Evolutionary conservation across 2,113 vertebrate species (phyloP).

Genomic region (Aramus guarauna): DNA sequence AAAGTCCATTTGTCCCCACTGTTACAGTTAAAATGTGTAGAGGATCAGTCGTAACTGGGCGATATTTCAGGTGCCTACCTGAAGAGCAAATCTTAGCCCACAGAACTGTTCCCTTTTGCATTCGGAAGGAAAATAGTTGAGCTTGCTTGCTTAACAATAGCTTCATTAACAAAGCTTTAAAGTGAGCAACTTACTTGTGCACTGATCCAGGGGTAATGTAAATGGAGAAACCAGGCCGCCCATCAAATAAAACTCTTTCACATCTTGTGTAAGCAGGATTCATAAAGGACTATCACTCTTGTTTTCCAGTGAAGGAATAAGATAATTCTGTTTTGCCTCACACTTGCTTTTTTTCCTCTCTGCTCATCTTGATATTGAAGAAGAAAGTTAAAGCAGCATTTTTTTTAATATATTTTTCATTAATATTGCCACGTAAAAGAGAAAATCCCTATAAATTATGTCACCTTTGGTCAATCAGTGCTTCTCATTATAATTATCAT

Average conservation of each 20-base stretch:
- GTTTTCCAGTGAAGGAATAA: background rate
- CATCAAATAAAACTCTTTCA: background rate
- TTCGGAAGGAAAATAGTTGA: constrained; percentile 14
- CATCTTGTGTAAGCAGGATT: background rate
- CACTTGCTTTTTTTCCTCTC: background rate
- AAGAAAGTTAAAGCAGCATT: background rate
- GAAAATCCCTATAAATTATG: background rate
- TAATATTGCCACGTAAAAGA: background rate
- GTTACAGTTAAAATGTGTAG: background rate
- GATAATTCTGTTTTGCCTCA: background rate
- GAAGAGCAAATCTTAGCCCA: background rate
- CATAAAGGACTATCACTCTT: background rate
- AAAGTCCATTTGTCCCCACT: background rate
- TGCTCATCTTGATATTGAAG: background rate
- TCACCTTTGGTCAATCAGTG: background rate
- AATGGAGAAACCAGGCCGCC: background rate
- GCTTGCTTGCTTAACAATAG: constrained; percentile 46
- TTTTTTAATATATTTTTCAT: background rate
- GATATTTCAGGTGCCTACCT: background rate
- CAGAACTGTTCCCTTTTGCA: constrained; percentile 31
- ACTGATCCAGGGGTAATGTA: constrained; percentile 39
- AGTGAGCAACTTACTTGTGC: constrained; percentile 36
- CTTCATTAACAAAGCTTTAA: constrained; percentile 63
- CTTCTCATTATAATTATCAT: background rate
- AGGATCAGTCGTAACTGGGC: background rate